A percentile compares a stretch with the other conserved stretches of the same genome.
Conservation (phyloP, 1,140 invertebrate genomes). For the Agrilus planipennis region DNA sequence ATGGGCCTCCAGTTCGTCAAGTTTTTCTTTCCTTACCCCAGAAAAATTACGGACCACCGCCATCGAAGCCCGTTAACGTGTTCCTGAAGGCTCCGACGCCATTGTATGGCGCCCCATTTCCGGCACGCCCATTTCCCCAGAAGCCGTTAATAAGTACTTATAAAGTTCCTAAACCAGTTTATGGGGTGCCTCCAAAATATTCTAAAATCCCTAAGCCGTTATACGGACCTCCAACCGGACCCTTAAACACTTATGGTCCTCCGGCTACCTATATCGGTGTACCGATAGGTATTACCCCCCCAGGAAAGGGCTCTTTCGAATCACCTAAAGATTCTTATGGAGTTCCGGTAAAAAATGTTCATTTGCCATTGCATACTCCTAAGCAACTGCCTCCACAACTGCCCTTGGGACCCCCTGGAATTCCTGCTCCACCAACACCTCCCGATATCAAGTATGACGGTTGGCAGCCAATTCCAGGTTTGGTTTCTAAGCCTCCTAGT, state of each 20-base stretch:
- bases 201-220: constrained; percentile 10
- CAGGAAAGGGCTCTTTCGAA: constrained; percentile 17
- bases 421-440: constrained; percentile 57
- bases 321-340: constrained; percentile 36
- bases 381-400: constrained; percentile 30
- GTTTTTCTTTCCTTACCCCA: not conserved
- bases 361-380: constrained; percentile 19
- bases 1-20: constrained; percentile 9
- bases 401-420: constrained; percentile 45
- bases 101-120: constrained; percentile 9
- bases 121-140: constrained; percentile 8
- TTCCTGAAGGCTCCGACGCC: constrained; percentile 16
- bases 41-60: constrained; percentile 1
- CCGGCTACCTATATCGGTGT: constrained; percentile 34
- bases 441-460: constrained; percentile 69
- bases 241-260: constrained; percentile 21
- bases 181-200: constrained; percentile 11
- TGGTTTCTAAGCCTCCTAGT: constrained; percentile 32
- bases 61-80: too few relatives aligned
- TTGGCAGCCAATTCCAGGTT: constrained; percentile 68
- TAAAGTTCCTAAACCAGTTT: constrained; percentile 9
- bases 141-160: too few relatives aligned
- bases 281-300: constrained; percentile 18
- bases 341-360: constrained; percentile 27
- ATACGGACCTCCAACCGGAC: constrained; percentile 14